phyloP scores from a whole-genome alignment of 2,113 vertebrate species.

The Ceyx cyanopectus region DNA sequence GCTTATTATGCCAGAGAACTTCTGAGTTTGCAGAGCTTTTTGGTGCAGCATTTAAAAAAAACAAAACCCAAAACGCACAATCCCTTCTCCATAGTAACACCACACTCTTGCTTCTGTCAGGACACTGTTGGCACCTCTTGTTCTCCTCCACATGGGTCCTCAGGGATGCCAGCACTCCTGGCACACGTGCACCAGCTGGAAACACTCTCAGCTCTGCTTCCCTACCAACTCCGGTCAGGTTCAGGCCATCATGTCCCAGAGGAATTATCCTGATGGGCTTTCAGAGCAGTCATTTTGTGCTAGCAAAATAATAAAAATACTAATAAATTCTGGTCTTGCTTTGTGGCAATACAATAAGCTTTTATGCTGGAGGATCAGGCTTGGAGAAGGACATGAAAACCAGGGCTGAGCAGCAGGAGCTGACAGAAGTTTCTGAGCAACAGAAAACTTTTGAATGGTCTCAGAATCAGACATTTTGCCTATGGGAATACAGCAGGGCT shows the following conservation, averaged over 20 bases:
- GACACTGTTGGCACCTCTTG: neutral
- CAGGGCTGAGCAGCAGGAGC: slow-evolving; percentile 1
- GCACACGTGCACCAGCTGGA: neutral
- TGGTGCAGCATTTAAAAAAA: neutral
- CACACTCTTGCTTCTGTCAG: neutral
- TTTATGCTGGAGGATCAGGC: neutral
- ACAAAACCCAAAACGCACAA: neutral
- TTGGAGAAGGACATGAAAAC: slow-evolving; percentile 10
- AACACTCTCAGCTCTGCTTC: neutral
- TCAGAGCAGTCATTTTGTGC: neutral
- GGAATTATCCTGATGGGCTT: neutral
- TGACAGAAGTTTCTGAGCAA: neutral
- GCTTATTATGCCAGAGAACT: neutral
- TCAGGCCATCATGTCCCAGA: neutral
- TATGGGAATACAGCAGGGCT: neutral
- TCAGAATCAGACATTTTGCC: neutral
- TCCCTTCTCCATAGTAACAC: neutral
- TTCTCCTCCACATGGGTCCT: neutral
- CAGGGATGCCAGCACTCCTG: neutral
- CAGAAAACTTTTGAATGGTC: neutral
- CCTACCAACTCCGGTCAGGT: neutral
- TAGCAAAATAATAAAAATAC: neutral
- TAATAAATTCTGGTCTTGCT: slow-evolving; percentile 38
- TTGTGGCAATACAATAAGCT: neutral
- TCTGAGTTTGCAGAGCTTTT: neutral